phyloP scores from a whole-genome alignment of 2,113 vertebrate species.

The Leptocoma aspasia region DNA sequence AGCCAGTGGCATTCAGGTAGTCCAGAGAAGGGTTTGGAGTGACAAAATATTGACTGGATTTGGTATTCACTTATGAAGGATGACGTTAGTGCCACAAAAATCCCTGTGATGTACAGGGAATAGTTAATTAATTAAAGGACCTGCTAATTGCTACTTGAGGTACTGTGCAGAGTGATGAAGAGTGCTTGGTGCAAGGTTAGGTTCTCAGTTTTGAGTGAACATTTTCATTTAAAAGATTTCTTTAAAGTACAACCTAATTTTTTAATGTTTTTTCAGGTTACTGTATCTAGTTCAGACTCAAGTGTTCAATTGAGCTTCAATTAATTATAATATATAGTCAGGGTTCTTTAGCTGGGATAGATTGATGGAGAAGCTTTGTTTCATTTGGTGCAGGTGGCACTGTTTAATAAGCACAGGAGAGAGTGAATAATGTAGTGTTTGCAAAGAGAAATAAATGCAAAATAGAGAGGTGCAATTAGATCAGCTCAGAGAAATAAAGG shows the following conservation, averaged over 20 bases:
- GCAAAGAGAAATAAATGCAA: constrained; percentile 80
- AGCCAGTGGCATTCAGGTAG: constrained; percentile 38
- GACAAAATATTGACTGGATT: constrained; percentile 78
- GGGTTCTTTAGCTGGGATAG: constrained; percentile 70
- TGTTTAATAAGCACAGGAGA: constrained; percentile 81
- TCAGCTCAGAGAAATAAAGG: constrained; percentile 71
- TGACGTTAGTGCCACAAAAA: constrained; percentile 71
- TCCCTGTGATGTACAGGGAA: constrained; percentile 72
- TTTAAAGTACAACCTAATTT: constrained; percentile 69
- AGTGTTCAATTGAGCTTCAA: constrained; percentile 76
- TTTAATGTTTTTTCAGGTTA: constrained; percentile 61
- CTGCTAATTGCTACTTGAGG: constrained; percentile 78
- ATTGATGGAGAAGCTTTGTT: constrained; percentile 77
- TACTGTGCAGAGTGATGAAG: constrained; percentile 71
- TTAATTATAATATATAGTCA: constrained; percentile 76
- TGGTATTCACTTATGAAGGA: constrained; percentile 67
- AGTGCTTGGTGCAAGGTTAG: constrained; percentile 69
- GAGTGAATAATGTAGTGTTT: constrained; percentile 79
- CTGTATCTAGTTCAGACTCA: constrained; percentile 65
- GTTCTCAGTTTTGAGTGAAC: constrained; percentile 60
- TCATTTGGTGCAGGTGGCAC: constrained; percentile 80
- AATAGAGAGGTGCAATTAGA: constrained; percentile 79
- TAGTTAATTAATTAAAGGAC: constrained; percentile 80
- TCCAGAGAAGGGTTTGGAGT: constrained; percentile 51
- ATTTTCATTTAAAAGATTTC: constrained; percentile 71